Conservation (phyloP, 1,140 invertebrate species). For the Micrasema minimum region DNA sequence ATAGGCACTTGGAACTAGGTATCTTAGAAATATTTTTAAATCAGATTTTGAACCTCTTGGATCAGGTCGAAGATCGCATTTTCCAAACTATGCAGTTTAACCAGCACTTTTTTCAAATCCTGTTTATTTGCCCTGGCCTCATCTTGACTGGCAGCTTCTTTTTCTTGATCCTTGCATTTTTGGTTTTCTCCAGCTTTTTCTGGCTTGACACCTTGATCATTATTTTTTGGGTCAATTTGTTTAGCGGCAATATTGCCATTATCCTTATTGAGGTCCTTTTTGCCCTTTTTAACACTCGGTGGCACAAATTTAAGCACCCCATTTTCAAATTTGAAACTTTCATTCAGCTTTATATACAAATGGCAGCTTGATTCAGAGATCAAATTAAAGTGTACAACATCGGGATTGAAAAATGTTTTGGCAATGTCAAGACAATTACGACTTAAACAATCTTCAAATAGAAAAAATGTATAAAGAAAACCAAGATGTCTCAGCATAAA, state of each 20-base stretch:
- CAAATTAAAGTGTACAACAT: too few species aligned
- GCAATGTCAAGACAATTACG: background rate
- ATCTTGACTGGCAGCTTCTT: background rate
- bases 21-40: slow-evolving; percentile 4
- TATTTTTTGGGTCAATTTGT: too few species aligned
- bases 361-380: too few species aligned
- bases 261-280: too few species aligned
- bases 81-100: background rate
- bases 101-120: slow-evolving; percentile 6
- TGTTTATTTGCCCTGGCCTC: background rate
- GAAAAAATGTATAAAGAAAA: background rate
- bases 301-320: too few species aligned
- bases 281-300: too few species aligned
- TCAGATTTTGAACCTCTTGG: slow-evolving; percentile 1
- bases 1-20: too few species aligned
- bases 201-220: too few species aligned
- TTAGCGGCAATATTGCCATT: too few species aligned
- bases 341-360: too few species aligned
- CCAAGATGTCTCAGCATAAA: too few species aligned
- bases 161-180: background rate
- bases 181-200: background rate
- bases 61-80: background rate
- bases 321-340: too few species aligned
- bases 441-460: background rate
- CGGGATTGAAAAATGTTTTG: background rate